phyloP scores from a whole-genome alignment of 1,140 invertebrate genomes.

The Mizuhopecten yessoensis region DNA sequence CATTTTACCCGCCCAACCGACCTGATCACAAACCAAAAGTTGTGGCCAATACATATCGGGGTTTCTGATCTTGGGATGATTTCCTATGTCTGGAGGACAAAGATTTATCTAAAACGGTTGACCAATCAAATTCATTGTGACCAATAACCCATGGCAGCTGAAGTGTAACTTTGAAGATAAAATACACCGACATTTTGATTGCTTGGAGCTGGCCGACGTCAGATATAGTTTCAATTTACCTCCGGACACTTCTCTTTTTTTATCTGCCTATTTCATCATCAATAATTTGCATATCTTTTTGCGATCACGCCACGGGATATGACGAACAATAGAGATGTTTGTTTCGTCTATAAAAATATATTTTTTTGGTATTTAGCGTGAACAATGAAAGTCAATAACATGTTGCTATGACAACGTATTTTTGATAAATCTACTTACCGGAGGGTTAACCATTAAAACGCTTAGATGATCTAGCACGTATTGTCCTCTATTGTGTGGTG shows the following conservation, averaged over 20 bases:
- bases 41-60: background rate
- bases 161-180: slow-evolving; percentile 35
- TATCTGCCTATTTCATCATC: slow-evolving; percentile 32
- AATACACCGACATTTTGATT: background rate
- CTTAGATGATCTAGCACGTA: background rate
- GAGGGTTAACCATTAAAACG: slow-evolving; percentile 3
- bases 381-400: background rate
- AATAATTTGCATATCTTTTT: background rate
- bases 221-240: slow-evolving; percentile 19
- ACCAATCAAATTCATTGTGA: background rate
- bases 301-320: background rate
- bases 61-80: background rate
- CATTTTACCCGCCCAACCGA: background rate
- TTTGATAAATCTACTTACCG: slow-evolving; percentile 17
- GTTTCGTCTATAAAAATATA: background rate
- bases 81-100: background rate
- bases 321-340: slow-evolving; percentile 28
- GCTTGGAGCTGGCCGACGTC: slow-evolving; percentile 29
- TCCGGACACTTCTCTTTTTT: slow-evolving; percentile 1
- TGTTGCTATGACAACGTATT: slow-evolving; percentile 15
- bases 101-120: slow-evolving; percentile 29
- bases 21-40: background rate
- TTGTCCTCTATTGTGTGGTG: background rate
- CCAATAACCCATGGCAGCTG: background rate
- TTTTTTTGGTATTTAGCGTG: background rate